Evolutionary conservation across 2,888 invertebrate genomes (phyloP).

Genomic region (Caenorhabditis sp.): DNA sequence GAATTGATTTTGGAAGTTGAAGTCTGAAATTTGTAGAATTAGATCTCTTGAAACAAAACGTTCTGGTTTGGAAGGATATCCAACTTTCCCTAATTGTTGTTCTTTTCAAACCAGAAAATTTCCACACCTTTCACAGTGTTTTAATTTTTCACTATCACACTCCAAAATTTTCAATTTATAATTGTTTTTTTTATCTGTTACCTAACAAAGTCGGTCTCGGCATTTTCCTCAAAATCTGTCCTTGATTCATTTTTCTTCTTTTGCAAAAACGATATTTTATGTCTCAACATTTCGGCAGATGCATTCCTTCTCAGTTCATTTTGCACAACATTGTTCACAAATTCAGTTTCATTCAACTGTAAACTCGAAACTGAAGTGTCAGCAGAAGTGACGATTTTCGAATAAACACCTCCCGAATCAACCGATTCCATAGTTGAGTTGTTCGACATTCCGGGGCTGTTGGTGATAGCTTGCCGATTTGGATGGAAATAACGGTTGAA

Average conservation of each 20-base stretch:
- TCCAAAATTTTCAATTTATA: too few relatives aligned
- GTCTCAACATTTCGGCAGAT: conserved; percentile 33
- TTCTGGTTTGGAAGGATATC: not conserved
- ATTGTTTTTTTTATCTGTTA: not conserved
- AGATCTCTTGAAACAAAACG: conserved; percentile 8
- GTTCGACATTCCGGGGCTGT: conserved; percentile 33
- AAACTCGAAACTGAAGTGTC: conserved; percentile 38
- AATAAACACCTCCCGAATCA: conserved; percentile 37
- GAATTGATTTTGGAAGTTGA: conserved; percentile 35
- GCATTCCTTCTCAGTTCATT: conserved; percentile 37
- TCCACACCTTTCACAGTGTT: not conserved
- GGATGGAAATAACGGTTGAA: conserved; percentile 37
- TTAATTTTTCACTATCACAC: not conserved
- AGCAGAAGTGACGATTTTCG: conserved; percentile 33
- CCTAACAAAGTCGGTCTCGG: conserved; percentile 39
- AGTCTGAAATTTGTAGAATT: conserved; percentile 19
- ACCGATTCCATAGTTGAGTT: conserved; percentile 44
- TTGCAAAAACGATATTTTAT: conserved; percentile 39
- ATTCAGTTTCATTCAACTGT: conserved; percentile 32
- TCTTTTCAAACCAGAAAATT: not conserved
- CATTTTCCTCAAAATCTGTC: conserved; percentile 5
- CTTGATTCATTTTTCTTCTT: conserved; percentile 36
- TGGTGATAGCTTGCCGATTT: conserved; percentile 21
- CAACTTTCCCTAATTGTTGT: not conserved
- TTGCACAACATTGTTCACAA: conserved; percentile 34